phyloP scores from a whole-genome alignment of 2,797 vertebrate species.

The Gymnodraco acuticeps region DNA sequence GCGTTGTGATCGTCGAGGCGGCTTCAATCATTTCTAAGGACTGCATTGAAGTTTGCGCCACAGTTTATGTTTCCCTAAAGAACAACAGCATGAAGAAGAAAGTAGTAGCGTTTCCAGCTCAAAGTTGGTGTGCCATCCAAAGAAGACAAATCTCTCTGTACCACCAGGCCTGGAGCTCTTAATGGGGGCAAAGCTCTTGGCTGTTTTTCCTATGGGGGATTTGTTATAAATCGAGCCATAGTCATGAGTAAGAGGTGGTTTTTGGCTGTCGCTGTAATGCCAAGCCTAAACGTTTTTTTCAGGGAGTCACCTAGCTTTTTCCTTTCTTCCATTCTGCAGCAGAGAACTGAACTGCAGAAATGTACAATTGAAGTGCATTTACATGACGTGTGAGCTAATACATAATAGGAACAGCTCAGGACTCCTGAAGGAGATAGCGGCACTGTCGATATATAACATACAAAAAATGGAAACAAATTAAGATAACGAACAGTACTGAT shows the following conservation, averaged over 20 bases:
- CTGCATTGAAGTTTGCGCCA: neutral
- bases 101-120: constrained; percentile 32
- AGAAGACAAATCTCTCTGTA: constrained; percentile 33
- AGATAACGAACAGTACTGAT: too few relatives aligned
- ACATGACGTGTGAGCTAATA: constrained; percentile 32
- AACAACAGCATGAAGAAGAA: constrained; percentile 29
- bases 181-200: constrained; percentile 52
- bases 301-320: constrained; percentile 51
- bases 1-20: neutral
- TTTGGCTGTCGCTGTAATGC: constrained; percentile 33
- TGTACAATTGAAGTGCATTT: constrained; percentile 22
- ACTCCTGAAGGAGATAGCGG: neutral
- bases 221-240: constrained; percentile 59
- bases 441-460: neutral
- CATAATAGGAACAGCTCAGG: constrained; percentile 9
- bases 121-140: constrained; percentile 25
- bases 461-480: too few relatives aligned
- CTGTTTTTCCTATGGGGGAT: constrained; percentile 53
- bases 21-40: neutral
- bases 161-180: constrained; percentile 42
- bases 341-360: constrained; percentile 23
- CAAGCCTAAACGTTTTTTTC: constrained; percentile 21
- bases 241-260: constrained; percentile 48
- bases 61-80: neutral
- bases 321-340: constrained; percentile 41